Percentiles rank a stretch among this genome's conserved stretches.
Conservation (phyloP, 2,113 vertebrate species). For the Pomatostomus ruficeps region DNA sequence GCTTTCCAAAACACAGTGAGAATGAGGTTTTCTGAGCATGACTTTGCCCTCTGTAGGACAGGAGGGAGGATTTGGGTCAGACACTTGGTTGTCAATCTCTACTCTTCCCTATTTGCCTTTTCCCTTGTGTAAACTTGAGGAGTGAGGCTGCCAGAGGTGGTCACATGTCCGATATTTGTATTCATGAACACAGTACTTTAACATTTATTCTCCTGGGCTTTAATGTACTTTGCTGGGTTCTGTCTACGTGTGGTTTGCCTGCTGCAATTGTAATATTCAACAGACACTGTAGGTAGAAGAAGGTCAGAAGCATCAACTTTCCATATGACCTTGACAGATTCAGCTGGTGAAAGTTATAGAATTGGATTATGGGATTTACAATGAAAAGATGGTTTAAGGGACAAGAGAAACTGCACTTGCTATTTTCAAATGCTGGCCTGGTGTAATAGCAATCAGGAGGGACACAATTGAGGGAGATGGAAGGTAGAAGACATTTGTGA, state of each 20-base stretch:
- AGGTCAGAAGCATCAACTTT: constrained; percentile 51
- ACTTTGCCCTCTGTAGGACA: not conserved
- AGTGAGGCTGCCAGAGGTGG: not conserved
- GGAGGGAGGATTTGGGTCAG: not conserved
- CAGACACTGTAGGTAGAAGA: constrained; percentile 25
- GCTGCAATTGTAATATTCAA: constrained; percentile 31
- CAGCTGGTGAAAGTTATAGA: constrained; percentile 49
- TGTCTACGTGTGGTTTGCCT: constrained; percentile 1
- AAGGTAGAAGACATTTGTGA: not conserved
- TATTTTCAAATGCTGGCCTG: not conserved
- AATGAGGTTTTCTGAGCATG: not conserved
- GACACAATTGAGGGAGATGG: not conserved
- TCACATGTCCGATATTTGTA: not conserved
- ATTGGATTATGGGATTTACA: constrained; percentile 60
- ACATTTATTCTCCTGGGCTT: constrained; percentile 48
- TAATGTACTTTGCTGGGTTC: constrained; percentile 23
- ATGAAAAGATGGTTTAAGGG: constrained; percentile 26
- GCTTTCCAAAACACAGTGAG: not conserved
- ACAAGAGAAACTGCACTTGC: not conserved
- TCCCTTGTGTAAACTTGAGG: not conserved
- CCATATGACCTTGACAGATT: constrained; percentile 54
- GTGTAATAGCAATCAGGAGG: not conserved
- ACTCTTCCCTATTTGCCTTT: not conserved
- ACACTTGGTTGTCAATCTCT: not conserved
- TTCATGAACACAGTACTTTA: constrained; percentile 18